phyloP scores from a whole-genome alignment of 2,113 vertebrate species.

The Macrotus californicus region DNA sequence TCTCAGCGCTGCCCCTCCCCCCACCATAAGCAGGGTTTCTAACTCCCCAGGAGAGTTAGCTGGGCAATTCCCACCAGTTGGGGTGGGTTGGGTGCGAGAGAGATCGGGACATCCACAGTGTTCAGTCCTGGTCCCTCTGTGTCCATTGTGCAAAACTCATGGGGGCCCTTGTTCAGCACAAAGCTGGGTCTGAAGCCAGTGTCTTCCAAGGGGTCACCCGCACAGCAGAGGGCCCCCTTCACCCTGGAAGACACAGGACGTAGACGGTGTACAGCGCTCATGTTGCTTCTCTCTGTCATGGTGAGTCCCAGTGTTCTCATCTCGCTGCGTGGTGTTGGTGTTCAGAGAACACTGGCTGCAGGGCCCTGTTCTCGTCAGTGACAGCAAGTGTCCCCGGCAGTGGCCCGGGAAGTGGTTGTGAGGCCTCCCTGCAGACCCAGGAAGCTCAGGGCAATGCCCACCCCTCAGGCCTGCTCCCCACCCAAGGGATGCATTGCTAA shows the following conservation, averaged over 20 bases:
- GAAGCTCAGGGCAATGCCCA: fast-evolving
- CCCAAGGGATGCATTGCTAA: background rate
- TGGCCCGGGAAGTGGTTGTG: background rate
- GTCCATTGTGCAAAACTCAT: fast-evolving
- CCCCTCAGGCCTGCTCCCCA: too few relatives aligned
- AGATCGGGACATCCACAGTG: fast-evolving
- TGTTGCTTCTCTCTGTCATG: background rate
- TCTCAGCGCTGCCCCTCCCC: background rate
- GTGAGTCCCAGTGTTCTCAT: background rate
- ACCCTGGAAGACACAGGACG: fast-evolving
- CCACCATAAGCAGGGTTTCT: background rate
- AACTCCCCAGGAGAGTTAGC: background rate
- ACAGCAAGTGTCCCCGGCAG: background rate
- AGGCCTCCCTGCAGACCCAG: background rate
- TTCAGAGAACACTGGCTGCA: background rate
- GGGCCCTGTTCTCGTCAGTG: background rate
- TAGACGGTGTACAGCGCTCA: fast-evolving
- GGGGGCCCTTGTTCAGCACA: background rate
- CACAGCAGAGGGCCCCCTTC: background rate
- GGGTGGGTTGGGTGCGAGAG: too few relatives aligned
- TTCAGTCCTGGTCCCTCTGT: background rate
- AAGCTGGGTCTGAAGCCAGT: fast-evolving
- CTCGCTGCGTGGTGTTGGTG: background rate
- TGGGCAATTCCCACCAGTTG: background rate
- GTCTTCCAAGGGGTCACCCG: too few relatives aligned